Evolutionary conservation across 2,113 vertebrate species (phyloP).

Genomic region (Maccullochella peelii): DNA sequence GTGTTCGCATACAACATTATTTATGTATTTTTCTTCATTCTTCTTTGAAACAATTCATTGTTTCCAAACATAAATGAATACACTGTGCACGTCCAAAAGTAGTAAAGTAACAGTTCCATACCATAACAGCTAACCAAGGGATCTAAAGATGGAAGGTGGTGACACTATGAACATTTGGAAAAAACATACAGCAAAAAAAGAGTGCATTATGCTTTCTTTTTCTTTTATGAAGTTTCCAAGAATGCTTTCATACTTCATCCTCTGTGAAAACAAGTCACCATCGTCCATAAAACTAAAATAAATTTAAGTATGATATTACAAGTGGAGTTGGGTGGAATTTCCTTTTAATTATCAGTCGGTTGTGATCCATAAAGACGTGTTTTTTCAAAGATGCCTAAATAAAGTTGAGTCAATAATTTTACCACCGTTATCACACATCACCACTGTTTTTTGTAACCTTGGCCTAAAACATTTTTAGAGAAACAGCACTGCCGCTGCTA

Average conservation of each 20-base stretch:
- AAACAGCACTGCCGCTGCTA: not conserved
- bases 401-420: not conserved
- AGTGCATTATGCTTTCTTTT: not conserved
- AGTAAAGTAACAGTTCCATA: not conserved
- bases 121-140: not conserved
- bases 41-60: not conserved
- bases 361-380: not conserved
- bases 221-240: not conserved
- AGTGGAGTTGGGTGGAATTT: not conserved
- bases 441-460: not conserved
- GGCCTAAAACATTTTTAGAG: conserved; percentile 1
- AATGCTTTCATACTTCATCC: not conserved
- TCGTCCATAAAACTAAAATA: not conserved
- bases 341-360: not conserved
- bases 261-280: not conserved
- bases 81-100: not conserved
- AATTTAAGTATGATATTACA: not conserved
- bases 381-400: not conserved
- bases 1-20: not conserved
- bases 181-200: not conserved
- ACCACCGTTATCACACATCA: not conserved
- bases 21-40: not conserved
- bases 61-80: not conserved
- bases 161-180: too few relatives aligned
- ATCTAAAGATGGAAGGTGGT: not conserved